Percentiles rank a stretch among this genome's conserved stretches.
Evolutionary conservation across 30 jellyfish, hydroid and myxozoan genomes (phyloP).

Genomic region (Aurelia coerulea): DNA sequence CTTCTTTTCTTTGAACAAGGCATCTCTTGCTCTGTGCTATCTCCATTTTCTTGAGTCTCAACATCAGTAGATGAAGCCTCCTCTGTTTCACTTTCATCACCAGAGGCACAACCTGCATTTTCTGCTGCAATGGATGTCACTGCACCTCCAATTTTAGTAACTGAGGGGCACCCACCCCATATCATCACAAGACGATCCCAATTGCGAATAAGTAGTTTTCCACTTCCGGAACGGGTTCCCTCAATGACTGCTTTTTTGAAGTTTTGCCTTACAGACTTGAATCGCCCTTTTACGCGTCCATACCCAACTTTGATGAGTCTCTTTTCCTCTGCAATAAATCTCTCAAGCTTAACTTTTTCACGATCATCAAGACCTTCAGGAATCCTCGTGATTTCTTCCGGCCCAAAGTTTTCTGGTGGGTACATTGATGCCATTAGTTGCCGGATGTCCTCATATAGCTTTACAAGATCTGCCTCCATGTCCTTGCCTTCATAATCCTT

Average conservation of each 20-base stretch:
- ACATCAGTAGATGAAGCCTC: conserved; percentile 9
- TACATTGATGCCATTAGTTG: conserved; percentile 37
- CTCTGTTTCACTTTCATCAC: conserved; percentile 4
- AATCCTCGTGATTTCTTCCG: conserved; percentile 9
- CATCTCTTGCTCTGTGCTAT: conserved; percentile 7
- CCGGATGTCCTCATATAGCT: not conserved
- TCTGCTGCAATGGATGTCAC: conserved; percentile 7
- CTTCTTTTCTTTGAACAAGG: not conserved
- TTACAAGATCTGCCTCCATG: too few relatives aligned
- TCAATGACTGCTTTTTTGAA: not conserved
- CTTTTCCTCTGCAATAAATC: conserved; percentile 18
- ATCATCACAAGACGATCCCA: conserved; percentile 42
- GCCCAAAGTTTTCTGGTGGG: conserved; percentile 63
- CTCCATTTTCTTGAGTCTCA: conserved; percentile 9
- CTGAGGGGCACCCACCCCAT: conserved; percentile 69
- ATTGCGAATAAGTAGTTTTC: conserved; percentile 23
- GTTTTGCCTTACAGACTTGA: not conserved
- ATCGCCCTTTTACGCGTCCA: conserved; percentile 42
- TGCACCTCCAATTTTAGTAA: conserved; percentile 19
- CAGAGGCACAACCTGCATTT: not conserved
- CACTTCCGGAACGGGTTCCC: conserved; percentile 61
- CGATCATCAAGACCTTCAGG: conserved; percentile 30
- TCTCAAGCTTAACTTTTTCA: conserved; percentile 13
- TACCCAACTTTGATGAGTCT: conserved; percentile 43
- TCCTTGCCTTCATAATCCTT: too few relatives aligned